A percentile compares a stretch with the other conserved stretches of the same genome.
Evolutionary conservation across 1,140 invertebrate species (phyloP).

Genomic region (Berghia stephanieae): DNA sequence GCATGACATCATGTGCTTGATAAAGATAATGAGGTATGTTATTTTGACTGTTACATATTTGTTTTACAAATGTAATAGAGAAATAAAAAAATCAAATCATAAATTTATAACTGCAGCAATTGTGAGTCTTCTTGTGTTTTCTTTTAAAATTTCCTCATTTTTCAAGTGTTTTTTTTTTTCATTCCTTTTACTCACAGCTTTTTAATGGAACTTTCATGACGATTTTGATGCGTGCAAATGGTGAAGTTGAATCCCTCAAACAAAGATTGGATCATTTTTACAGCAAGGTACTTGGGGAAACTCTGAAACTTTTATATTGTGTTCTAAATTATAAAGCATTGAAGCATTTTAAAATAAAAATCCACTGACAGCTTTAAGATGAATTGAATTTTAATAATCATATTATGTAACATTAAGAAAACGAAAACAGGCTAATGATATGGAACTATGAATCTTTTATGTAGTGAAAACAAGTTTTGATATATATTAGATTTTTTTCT

Average conservation of each 20-base stretch:
- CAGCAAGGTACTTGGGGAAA: constrained; percentile 72
- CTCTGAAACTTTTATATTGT: too few species aligned
- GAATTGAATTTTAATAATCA: neutral
- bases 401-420: neutral
- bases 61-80: neutral
- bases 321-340: neutral
- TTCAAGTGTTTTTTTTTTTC: neutral
- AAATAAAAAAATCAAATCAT: neutral
- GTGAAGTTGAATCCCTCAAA: constrained; percentile 71
- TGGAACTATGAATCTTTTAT: neutral
- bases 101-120: too few species aligned
- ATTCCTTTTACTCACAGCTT: constrained; percentile 67
- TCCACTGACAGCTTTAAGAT: neutral
- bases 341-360: neutral
- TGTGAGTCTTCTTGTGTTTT: too few species aligned
- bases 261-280: constrained; percentile 71
- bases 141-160: neutral
- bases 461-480: neutral
- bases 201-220: constrained; percentile 78
- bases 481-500: neutral
- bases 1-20: too few species aligned
- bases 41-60: neutral
- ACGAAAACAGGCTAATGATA: neutral
- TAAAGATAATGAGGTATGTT: neutral
- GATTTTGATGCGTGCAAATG: constrained; percentile 68